phyloP scores from a whole-genome alignment of 2,888 invertebrate species.

The Callyntrura sp. region DNA sequence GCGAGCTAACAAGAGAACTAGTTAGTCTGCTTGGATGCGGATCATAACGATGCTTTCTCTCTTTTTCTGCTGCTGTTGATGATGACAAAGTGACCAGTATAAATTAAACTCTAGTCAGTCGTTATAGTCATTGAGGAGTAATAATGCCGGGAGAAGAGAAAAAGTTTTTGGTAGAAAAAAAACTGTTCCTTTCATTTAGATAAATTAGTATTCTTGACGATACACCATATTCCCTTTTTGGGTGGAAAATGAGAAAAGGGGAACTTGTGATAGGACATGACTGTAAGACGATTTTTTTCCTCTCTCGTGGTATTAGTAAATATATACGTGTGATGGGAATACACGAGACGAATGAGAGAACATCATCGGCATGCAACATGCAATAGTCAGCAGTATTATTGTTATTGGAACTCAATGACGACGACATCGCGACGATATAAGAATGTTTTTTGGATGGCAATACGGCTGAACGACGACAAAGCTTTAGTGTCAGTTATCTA shows the following conservation, averaged over 20 bases:
- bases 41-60: constrained; percentile 15
- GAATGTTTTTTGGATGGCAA: constrained; percentile 54
- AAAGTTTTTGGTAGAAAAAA: constrained; percentile 26
- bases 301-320: constrained; percentile 10
- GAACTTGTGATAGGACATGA: constrained; percentile 4
- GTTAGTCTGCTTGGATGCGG: constrained; percentile 28
- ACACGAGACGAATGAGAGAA: constrained; percentile 16
- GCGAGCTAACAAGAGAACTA: not conserved
- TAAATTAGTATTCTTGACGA: constrained; percentile 71
- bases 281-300: constrained; percentile 44
- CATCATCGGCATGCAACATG: constrained; percentile 51
- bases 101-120: constrained; percentile 47
- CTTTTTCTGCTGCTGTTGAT: constrained; percentile 7
- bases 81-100: constrained; percentile 65
- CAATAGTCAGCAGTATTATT: constrained; percentile 63
- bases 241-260: constrained; percentile 18
- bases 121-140: not conserved
- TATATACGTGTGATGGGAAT: constrained; percentile 41
- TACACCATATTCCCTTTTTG: constrained; percentile 8
- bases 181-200: constrained; percentile 48
- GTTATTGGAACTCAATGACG: constrained; percentile 45
- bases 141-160: not conserved
- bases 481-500: constrained; percentile 43
- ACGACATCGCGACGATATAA: not conserved
- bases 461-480: constrained; percentile 28